A percentile compares a stretch with the other conserved stretches of the same genome.
These are phyloP conservation scores for Drosophila mulleri DNA, from an alignment of 2,888 invertebrate genomes.

Conservation along the genomic window DNA sequence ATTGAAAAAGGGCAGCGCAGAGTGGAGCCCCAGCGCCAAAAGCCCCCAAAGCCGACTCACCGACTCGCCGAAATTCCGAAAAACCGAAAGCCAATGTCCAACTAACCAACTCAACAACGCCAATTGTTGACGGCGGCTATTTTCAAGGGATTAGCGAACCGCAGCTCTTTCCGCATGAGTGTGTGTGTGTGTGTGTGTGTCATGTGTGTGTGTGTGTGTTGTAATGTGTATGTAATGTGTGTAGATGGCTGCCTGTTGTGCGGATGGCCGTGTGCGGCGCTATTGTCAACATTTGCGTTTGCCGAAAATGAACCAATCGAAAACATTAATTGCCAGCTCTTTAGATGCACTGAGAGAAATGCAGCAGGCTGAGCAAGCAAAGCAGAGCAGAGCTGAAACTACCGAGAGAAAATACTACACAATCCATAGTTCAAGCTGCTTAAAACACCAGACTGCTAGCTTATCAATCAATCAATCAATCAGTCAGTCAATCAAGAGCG, in stretches of 20 bases:
- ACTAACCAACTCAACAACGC: constrained; percentile 60
- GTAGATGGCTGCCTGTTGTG: background rate
- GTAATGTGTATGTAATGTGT: background rate
- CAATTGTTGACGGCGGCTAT: constrained; percentile 68
- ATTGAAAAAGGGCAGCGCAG: constrained; percentile 43
- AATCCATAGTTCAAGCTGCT: background rate
- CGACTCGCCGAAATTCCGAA: background rate
- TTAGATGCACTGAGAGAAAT: constrained; percentile 33
- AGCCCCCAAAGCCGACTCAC: background rate
- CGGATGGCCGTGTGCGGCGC: constrained; percentile 6
- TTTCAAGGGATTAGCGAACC: constrained; percentile 66
- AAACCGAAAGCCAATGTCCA: constrained; percentile 38
- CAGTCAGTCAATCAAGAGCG: background rate
- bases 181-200: background rate
- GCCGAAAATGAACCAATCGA: constrained; percentile 52
- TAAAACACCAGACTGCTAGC: too few species aligned
- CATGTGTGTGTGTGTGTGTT: background rate
- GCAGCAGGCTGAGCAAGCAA: background rate
- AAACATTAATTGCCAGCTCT: constrained; percentile 51
- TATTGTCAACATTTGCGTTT: constrained; percentile 61
- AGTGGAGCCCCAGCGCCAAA: background rate
- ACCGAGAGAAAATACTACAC: background rate
- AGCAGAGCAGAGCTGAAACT: background rate
- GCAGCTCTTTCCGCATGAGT: background rate
- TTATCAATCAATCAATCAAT: background rate